phyloP scores from a whole-genome alignment of 2,888 invertebrate genomes.

The Mycalesis mineus region DNA sequence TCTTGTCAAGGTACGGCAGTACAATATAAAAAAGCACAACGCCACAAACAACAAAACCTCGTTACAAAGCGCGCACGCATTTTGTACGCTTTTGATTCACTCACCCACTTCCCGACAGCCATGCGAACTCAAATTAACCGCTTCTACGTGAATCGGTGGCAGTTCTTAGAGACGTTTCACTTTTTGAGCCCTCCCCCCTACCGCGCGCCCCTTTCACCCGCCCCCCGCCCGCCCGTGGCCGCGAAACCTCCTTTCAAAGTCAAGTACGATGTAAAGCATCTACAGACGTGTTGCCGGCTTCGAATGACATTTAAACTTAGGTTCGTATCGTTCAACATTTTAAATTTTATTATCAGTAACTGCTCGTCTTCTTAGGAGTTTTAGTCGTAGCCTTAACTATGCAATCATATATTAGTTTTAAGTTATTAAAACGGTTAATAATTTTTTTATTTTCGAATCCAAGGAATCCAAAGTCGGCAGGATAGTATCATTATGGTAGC shows the following conservation, averaged over 20 bases:
- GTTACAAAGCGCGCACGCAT: not conserved
- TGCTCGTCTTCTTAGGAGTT: too few species aligned
- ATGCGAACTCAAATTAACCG: slow-evolving; percentile 27
- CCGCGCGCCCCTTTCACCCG: slow-evolving; percentile 29
- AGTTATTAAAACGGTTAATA: too few species aligned
- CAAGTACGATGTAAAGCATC: slow-evolving; percentile 42
- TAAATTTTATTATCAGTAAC: too few species aligned
- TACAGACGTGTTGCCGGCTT: not conserved
- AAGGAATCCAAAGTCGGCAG: too few species aligned
- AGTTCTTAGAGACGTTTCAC: slow-evolving; percentile 58
- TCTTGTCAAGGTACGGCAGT: too few species aligned
- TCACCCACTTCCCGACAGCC: slow-evolving; percentile 17
- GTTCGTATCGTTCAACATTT: too few species aligned
- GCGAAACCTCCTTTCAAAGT: slow-evolving; percentile 66
- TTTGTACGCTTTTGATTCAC: slow-evolving; percentile 6
- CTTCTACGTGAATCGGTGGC: slow-evolving; percentile 27
- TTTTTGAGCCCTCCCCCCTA: slow-evolving; percentile 51
- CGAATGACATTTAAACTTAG: too few species aligned
- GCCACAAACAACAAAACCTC: not conserved
- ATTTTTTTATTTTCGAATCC: too few species aligned
- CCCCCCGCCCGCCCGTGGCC: slow-evolving; percentile 41
- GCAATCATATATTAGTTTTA: too few species aligned
- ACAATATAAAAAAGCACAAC: not conserved
- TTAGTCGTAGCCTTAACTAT: too few species aligned
- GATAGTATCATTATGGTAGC: too few species aligned